These are phyloP conservation scores for Scylla paramamosain DNA, from an alignment of 1,140 invertebrate genomes.

Conservation along the genomic window DNA sequence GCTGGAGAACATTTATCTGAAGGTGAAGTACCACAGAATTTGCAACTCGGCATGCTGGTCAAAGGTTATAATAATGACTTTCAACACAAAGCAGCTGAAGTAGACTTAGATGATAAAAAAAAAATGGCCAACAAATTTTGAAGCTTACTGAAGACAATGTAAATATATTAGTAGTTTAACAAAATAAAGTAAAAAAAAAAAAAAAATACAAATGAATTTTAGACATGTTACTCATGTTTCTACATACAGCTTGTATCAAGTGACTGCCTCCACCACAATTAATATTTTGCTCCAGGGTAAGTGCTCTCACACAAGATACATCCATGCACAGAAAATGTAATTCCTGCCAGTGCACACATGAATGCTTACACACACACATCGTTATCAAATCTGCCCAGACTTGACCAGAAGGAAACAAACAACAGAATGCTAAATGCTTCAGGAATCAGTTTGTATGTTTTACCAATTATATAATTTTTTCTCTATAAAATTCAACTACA, in stretches of 20 bases:
- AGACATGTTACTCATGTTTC: not conserved
- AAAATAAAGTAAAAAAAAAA: not conserved
- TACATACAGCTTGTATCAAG: not conserved
- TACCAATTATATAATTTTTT: no score
- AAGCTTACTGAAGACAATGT: no score
- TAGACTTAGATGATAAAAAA: no score
- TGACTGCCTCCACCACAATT: not conserved
- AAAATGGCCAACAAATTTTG: no score
- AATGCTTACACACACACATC: not conserved
- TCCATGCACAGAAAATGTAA: not conserved
- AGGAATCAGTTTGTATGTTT: not conserved
- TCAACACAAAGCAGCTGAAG: not conserved
- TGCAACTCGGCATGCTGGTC: not conserved
- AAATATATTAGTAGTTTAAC: not conserved
- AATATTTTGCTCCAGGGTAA: not conserved
- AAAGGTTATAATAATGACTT: not conserved
- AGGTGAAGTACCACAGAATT: not conserved
- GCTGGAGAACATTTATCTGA: constrained; percentile 5
- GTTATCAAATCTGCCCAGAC: not conserved
- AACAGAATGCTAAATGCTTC: not conserved
- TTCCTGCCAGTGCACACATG: not conserved
- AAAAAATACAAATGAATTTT: not conserved
- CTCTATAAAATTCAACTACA: no score
- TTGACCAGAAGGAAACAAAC: not conserved
- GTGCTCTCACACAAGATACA: not conserved